Conservation (phyloP, 2,797 vertebrate genomes). For the Tamandua tetradactyla region DNA sequence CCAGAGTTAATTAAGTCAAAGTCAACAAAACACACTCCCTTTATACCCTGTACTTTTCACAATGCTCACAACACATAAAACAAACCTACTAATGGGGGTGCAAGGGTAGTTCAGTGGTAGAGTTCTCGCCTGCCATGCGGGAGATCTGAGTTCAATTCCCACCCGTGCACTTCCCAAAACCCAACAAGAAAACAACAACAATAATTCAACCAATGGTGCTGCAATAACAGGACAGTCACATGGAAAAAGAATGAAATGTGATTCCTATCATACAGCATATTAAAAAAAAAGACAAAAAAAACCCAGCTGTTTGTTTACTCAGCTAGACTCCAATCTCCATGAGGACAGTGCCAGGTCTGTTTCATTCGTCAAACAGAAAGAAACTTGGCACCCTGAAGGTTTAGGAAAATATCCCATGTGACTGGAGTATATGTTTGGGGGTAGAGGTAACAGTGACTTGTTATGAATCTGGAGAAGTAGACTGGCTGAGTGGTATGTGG, state of each 20-base stretch:
- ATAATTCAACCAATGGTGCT: too few relatives aligned
- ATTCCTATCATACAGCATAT: too few relatives aligned
- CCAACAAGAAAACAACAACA: too few relatives aligned
- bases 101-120: too few relatives aligned
- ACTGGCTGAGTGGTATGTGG: neutral
- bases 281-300: too few relatives aligned
- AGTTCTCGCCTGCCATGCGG: too few relatives aligned
- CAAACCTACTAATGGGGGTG: too few relatives aligned
- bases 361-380: neutral
- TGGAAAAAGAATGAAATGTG: too few relatives aligned
- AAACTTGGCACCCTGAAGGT: fast-evolving
- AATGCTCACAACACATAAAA: neutral
- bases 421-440: too few relatives aligned
- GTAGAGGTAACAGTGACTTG: neutral
- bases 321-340: neutral
- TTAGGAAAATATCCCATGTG: neutral
- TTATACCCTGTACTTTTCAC: neutral
- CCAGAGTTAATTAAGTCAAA: neutral
- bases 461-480: neutral
- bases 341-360: neutral
- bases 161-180: too few relatives aligned
- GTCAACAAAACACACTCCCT: neutral
- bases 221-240: too few relatives aligned
- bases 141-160: too few relatives aligned
- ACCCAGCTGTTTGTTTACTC: neutral